Conservation (phyloP, 2,888 invertebrate genomes). For the Zhuqinia jingwanae region DNA sequence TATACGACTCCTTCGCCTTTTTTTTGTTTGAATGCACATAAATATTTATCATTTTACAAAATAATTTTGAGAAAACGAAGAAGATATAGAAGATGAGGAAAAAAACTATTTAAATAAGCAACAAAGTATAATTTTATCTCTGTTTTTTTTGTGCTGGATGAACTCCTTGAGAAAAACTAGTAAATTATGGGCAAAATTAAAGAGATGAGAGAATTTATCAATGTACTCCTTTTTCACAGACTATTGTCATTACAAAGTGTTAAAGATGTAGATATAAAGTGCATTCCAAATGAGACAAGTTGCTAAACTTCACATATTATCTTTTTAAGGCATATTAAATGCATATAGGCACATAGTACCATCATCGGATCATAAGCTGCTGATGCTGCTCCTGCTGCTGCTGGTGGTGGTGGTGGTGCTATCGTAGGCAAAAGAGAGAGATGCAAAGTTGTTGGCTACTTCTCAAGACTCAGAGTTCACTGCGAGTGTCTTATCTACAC, state of each 20-base stretch:
- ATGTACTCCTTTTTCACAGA: background rate
- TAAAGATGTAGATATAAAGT: constrained; percentile 34
- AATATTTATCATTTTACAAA: constrained; percentile 50
- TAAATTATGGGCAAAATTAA: background rate
- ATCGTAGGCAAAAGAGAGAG: no score
- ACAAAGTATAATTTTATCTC: constrained; percentile 3
- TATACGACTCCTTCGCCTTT: background rate
- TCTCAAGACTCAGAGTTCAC: constrained; percentile 73
- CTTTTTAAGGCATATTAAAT: background rate
- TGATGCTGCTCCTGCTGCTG: constrained; percentile 1
- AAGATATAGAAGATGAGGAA: background rate
- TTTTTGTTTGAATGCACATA: constrained; percentile 48
- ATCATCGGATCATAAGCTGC: no score
- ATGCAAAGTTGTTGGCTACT: constrained; percentile 72
- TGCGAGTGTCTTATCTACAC: constrained; percentile 16
- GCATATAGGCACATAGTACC: constrained; percentile 10
- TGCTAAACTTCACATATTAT: constrained; percentile 13
- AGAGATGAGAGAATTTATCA: background rate
- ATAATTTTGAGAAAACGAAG: background rate
- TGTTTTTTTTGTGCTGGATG: background rate
- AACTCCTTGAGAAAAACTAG: constrained; percentile 16
- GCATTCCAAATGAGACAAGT: constrained; percentile 51
- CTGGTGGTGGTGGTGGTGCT: no score
- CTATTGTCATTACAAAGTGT: background rate
- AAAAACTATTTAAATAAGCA: constrained; percentile 10